Conservation (phyloP, 1,140 invertebrate genomes). For the Globodera rostochiensis region DNA sequence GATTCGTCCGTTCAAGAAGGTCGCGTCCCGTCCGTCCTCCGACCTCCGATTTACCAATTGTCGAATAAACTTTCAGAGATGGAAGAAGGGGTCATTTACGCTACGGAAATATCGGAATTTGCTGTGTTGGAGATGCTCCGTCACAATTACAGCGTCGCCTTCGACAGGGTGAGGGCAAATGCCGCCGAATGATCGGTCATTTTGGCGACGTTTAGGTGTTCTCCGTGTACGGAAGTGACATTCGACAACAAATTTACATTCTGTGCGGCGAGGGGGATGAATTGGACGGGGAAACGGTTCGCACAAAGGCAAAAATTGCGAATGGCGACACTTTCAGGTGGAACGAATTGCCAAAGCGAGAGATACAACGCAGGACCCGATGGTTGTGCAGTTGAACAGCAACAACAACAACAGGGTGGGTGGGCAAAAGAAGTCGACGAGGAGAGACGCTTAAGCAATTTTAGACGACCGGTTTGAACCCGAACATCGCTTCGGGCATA, state of each 20-base stretch:
- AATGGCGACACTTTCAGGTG: background rate
- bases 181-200: background rate
- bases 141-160: conserved; percentile 34
- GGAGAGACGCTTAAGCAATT: too few relatives aligned
- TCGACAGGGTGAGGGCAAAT: conserved; percentile 30
- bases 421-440: too few relatives aligned
- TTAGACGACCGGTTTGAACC: too few relatives aligned
- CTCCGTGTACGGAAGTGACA: conserved; percentile 26
- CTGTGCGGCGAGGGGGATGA: conserved; percentile 39
- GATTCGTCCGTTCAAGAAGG: background rate
- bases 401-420: too few relatives aligned
- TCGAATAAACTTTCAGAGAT: conserved; percentile 10
- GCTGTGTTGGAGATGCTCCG: conserved; percentile 32
- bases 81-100: conserved; percentile 33
- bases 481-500: too few relatives aligned
- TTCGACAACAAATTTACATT: conserved; percentile 39
- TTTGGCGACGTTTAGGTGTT: conserved; percentile 21
- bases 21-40: background rate
- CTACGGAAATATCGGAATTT: conserved; percentile 30
- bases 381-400: conserved; percentile 24
- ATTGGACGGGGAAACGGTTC: conserved; percentile 34
- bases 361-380: conserved; percentile 25
- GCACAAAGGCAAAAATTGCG: background rate
- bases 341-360: conserved; percentile 17
- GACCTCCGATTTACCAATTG: background rate